These are phyloP conservation scores for Brachirus orientalis DNA, from an alignment of 2,113 vertebrate genomes.

Conservation along the genomic window DNA sequence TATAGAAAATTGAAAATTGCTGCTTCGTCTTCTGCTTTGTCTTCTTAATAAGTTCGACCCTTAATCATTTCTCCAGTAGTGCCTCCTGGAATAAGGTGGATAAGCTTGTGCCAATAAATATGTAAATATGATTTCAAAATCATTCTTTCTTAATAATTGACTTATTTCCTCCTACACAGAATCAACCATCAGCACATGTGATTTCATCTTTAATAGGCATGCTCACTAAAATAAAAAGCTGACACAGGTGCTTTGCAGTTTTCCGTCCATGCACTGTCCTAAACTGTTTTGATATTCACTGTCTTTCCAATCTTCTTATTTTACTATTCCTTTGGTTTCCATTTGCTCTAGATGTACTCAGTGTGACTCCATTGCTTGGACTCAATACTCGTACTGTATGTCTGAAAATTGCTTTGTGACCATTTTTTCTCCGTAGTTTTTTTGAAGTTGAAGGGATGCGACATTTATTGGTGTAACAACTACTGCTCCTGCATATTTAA, in stretches of 20 bases:
- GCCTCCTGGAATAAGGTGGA: no score
- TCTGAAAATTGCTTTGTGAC: constrained; percentile 42
- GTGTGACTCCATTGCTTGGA: constrained; percentile 67
- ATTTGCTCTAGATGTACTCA: constrained; percentile 68
- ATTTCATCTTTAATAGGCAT: constrained; percentile 73
- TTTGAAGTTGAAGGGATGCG: constrained; percentile 45
- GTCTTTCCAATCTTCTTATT: constrained; percentile 56
- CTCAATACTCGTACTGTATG: constrained; percentile 7
- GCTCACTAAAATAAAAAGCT: constrained; percentile 68
- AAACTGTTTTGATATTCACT: constrained; percentile 49
- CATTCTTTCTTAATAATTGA: constrained; percentile 67
- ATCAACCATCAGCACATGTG: constrained; percentile 69
- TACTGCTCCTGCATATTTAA: not conserved
- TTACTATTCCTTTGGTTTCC: constrained; percentile 67
- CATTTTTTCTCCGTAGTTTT: constrained; percentile 56
- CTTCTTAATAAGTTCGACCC: no score
- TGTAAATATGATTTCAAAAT: constrained; percentile 33
- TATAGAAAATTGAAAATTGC: no score
- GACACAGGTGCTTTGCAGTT: constrained; percentile 71
- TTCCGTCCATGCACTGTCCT: constrained; percentile 70
- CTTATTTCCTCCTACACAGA: constrained; percentile 77
- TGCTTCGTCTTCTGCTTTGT: no score
- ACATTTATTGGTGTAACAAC: no score
- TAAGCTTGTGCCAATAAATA: constrained; percentile 27
- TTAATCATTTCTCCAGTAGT: no score